Base-by-base conservation (phyloP, 2,888 invertebrate species). In the Corythucha ciliata region DNA sequence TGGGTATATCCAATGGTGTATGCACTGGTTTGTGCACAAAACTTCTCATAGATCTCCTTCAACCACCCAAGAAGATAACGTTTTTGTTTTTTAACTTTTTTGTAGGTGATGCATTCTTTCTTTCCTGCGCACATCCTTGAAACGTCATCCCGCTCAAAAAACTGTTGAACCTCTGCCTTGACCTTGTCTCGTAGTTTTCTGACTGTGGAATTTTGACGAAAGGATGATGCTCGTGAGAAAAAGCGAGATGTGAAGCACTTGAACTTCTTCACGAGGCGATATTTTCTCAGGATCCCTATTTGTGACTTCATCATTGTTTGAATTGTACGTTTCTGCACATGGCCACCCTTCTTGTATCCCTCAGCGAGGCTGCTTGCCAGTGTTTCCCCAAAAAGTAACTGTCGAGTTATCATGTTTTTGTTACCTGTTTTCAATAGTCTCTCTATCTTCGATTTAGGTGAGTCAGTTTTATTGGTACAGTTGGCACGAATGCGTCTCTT, bases 41-140 rank as follows among this genome's bases (percentile, higher is more conserved):
- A 44, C 29, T 46, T 49, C 0, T 26, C 4, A 49, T 32, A 41
- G 8, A 20, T 14, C 39, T 6, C 1, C 18, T 49, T 49, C 10
- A 49, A 20, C 21, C 20, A 42, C 18, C 27, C 33, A 20, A 10
- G 14, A 4, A 49, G 44, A 26, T 27, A 3, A 8, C 42, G 25
- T 21, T 29, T 27, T 44, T 49, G 49, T 44, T 49, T 49, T 44
- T 49, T 45, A 2, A 45, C 32, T 49, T 49, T 49, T 16, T n/a
- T 1, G 2, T 12, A 14, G 1, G 32, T 44, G n/a, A 49, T 32
- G 22, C 49, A 49, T 22, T 49, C 49, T 49, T 49, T 49, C 40
- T 49, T 49, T 21, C 42, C 49, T 24, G 49, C 39, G 18, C 40
- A 48, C 8, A 51, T 4, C 29, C 29, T 29, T 2, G 47, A 33